Evolutionary conservation across 2,113 vertebrate genomes (phyloP), one percentile per base, ranked within the genome.

Genomic region (Gavia stellata): DNA sequence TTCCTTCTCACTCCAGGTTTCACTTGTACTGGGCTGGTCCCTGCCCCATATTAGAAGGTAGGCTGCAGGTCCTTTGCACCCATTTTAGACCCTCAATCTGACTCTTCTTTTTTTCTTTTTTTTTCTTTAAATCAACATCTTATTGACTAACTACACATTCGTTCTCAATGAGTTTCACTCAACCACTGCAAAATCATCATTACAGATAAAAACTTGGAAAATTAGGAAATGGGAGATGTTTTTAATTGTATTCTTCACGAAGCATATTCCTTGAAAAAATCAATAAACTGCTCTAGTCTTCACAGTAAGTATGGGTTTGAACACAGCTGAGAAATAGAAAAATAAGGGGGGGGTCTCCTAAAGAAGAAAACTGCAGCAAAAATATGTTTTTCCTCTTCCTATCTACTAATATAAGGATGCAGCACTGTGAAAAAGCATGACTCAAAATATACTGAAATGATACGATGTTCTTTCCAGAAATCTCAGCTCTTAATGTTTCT

Each of bases 401-500:
- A 1, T 85, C 11, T 81, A 9, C 33, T 87, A 31, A 20, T 56
- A 28, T 7, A 55, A 83, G 61, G 50, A 45, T 83, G 19, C 38
- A 92, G 56, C 23, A 24, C 29, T 47, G 25, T 62, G 33, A 61
- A 80, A 92, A 88, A 85, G 6, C 55, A 29, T 86, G 33, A 81
- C 74, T 71, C 17, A 89, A 91, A 95, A 68, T 78, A 58, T 14
- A 29, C 28, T 74, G 44, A 96, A 94, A 90, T 88, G 38, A 81
- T 90, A 58, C 81, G 93, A 84, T 7, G 12, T 92, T 88, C 49
- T 91, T 90, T 67, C 44, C 68, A 91, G 94, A 97, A 97, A 94
- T 84, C 66, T 96, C 88, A 93, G 36, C 21, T 94, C 85, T 96
- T 68, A 49, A 31, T 98, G 80, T 95, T 98, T 94, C 90, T 94